Conservation (phyloP, 2,888 invertebrate species). For the Drosophila cognata region DNA sequence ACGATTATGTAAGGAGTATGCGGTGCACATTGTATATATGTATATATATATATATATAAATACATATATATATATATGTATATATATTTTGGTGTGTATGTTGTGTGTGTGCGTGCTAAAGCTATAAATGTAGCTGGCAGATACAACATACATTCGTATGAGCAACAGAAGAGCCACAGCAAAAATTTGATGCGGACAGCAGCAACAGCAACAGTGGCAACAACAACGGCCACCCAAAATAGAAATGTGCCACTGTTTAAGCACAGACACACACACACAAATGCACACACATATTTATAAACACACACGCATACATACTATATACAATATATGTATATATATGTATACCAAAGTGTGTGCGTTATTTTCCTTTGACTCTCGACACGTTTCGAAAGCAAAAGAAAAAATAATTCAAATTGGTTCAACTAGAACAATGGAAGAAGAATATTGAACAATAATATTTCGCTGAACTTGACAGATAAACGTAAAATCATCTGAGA, state of each 20-base stretch:
- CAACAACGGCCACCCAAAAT: conserved; percentile 56
- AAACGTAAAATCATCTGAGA: neutral
- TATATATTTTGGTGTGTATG: conserved; percentile 47
- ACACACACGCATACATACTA: conserved; percentile 8
- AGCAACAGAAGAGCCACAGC: conserved; percentile 41
- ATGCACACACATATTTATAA: neutral
- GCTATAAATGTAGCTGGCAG: conserved; percentile 58
- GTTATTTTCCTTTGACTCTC: conserved; percentile 14
- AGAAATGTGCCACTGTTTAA: conserved; percentile 58
- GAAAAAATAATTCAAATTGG: neutral
- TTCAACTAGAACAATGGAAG: neutral
- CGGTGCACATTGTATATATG: conserved; percentile 7
- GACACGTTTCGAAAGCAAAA: conserved; percentile 2
- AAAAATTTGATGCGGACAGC: conserved; percentile 38
- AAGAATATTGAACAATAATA: neutral
- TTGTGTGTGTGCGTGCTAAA: conserved; percentile 47
- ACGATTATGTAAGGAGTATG: conserved; percentile 63
- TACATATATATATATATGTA: neutral
- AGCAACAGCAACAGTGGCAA: conserved; percentile 19
- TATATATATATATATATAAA: conserved; percentile 11
- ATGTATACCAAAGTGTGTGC: neutral
- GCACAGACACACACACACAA: conserved; percentile 16
- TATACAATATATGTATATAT: conserved; percentile 5
- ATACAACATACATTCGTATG: conserved; percentile 42
- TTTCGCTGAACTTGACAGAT: conserved; percentile 29